These are phyloP conservation scores for Crotalus horridus DNA, from an alignment of 2,113 vertebrate species.

Conservation along the genomic window DNA sequence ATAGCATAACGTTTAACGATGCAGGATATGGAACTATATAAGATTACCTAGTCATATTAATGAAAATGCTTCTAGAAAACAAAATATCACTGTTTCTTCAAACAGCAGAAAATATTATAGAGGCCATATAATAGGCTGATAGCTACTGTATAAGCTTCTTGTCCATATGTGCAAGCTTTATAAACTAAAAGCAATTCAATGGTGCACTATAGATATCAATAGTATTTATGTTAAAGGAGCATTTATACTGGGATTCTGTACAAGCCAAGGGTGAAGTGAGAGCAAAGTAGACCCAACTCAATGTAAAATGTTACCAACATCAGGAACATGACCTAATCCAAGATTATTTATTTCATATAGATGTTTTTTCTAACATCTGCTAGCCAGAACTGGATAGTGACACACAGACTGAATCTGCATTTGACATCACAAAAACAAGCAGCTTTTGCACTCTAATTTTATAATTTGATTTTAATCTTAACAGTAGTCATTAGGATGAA, in stretches of 20 bases:
- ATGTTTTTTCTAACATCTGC: not conserved
- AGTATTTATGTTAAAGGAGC: not conserved
- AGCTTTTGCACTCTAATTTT: not conserved
- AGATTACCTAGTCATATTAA: not conserved
- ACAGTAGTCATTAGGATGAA: constrained; percentile 1
- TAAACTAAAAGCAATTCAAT: not conserved
- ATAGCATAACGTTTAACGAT: not conserved
- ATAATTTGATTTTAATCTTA: not conserved
- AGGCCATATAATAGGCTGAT: not conserved
- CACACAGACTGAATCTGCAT: not conserved
- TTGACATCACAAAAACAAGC: not conserved
- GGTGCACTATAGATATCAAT: not conserved
- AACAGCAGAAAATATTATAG: not conserved
- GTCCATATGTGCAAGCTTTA: not conserved
- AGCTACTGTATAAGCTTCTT: not conserved
- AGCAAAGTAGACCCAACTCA: not conserved
- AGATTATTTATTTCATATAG: not conserved
- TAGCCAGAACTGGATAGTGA: not conserved
- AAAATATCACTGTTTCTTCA: not conserved
- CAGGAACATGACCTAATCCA: not conserved
- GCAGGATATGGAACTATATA: not conserved
- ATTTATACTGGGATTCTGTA: not conserved
- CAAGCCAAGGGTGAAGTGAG: not conserved
- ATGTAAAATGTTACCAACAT: not conserved
- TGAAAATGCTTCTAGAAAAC: not conserved